phyloP scores from a whole-genome alignment of 2,888 invertebrate species.

The Aporophyla lueneburgensis region DNA sequence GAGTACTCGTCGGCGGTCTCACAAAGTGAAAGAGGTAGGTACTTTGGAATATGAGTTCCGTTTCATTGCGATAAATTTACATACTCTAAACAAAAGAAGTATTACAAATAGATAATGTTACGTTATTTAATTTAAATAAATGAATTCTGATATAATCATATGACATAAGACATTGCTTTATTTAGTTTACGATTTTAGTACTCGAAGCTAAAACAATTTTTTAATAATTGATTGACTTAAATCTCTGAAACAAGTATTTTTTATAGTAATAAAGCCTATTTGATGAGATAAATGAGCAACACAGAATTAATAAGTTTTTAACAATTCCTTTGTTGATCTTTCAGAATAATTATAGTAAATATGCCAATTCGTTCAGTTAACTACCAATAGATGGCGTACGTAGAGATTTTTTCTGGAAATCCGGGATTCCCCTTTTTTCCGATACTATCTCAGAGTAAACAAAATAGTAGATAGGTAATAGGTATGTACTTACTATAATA shows the following conservation, averaged over 20 bases:
- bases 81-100: conserved; percentile 2
- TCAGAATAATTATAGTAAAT: neutral
- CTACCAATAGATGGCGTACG: conserved; percentile 43
- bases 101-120: neutral
- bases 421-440: neutral
- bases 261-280: neutral
- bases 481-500: too few species aligned
- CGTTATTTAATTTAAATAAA: neutral
- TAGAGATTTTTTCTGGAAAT: neutral
- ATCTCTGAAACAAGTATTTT: neutral
- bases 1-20: conserved; percentile 14
- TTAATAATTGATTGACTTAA: neutral
- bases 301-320: neutral
- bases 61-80: conserved; percentile 1
- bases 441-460: neutral
- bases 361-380: neutral
- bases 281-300: neutral
- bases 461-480: too few species aligned
- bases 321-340: neutral
- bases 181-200: neutral
- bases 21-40: conserved; percentile 24
- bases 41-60: neutral
- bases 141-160: too few species aligned
- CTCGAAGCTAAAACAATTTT: neutral
- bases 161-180: neutral